These are phyloP conservation scores for Heliconius himera DNA, from an alignment of 1,140 invertebrate species.

Conservation along the genomic window DNA sequence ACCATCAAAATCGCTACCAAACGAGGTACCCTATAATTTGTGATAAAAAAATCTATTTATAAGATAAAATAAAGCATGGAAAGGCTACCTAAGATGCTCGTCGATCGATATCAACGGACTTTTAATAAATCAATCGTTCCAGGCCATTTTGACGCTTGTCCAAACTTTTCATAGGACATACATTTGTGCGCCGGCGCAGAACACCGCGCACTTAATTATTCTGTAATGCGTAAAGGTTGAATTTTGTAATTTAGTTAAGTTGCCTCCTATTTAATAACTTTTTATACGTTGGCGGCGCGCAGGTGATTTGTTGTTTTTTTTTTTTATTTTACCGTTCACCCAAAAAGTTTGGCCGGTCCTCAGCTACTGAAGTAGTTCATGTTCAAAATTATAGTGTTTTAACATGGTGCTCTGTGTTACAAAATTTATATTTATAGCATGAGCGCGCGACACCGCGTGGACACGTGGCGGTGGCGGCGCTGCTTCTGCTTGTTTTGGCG, in stretches of 20 bases:
- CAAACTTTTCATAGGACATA: conserved; percentile 57
- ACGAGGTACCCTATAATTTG: conserved; percentile 78
- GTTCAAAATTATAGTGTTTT: conserved; percentile 76
- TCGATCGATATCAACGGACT: conserved; percentile 68
- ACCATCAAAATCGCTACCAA: conserved; percentile 73
- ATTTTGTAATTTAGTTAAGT: conserved; percentile 79
- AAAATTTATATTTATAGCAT: conserved; percentile 62
- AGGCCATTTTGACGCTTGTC: conserved; percentile 75
- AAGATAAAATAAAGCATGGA: conserved; percentile 74
- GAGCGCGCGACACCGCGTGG: conserved; percentile 49
- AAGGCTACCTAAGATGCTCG: conserved; percentile 74
- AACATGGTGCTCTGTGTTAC: conserved; percentile 57
- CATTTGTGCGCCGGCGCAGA: conserved; percentile 48
- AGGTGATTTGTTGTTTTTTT: conserved; percentile 60
- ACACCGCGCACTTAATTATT: conserved; percentile 65
- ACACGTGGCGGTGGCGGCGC: conserved; percentile 24
- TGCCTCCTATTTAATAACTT: conserved; percentile 77
- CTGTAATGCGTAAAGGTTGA: conserved; percentile 72
- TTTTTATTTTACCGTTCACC: conserved; percentile 20
- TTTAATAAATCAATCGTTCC: conserved; percentile 67
- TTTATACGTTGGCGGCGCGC: conserved; percentile 56
- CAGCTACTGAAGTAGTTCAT: conserved; percentile 77
- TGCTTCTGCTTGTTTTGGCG: conserved; percentile 29
- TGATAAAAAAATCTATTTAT: conserved; percentile 80
- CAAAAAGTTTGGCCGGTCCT: conserved; percentile 41